Evolutionary conservation across 2,888 invertebrate genomes (phyloP).

Genomic region (Idaea biselata): DNA sequence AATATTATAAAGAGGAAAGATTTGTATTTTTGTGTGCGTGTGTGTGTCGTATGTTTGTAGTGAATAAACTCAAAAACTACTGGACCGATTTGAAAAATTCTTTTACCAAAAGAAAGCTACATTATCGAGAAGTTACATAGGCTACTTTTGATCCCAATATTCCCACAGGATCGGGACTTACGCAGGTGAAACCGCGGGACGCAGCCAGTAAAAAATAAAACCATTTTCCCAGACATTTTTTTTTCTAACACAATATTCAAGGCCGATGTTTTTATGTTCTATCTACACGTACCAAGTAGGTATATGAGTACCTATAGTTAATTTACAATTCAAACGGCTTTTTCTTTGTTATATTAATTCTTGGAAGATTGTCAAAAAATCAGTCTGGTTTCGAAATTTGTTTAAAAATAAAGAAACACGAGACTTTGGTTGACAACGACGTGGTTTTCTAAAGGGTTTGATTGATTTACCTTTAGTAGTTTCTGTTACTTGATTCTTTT

Average conservation of each 20-base stretch:
- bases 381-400: constrained; percentile 26
- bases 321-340: constrained; percentile 2
- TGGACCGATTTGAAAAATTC: too few relatives aligned
- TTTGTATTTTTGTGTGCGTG: too few relatives aligned
- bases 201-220: too few relatives aligned
- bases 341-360: constrained; percentile 43
- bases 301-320: neutral
- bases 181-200: too few relatives aligned
- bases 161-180: too few relatives aligned
- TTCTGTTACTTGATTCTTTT: neutral
- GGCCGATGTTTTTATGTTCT: neutral
- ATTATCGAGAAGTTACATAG: too few relatives aligned
- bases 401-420: constrained; percentile 32
- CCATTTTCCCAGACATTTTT: neutral
- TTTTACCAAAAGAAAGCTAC: too few relatives aligned
- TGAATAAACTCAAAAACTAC: too few relatives aligned
- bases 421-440: neutral
- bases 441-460: neutral
- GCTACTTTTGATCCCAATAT: too few relatives aligned
- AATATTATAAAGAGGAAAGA: too few relatives aligned
- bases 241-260: neutral
- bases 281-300: neutral
- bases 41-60: too few relatives aligned
- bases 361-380: constrained; percentile 49
- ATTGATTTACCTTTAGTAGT: neutral